These are phyloP conservation scores for Drosophila neonasuta DNA, from an alignment of 2,888 invertebrate genomes.

Conservation along the genomic window DNA sequence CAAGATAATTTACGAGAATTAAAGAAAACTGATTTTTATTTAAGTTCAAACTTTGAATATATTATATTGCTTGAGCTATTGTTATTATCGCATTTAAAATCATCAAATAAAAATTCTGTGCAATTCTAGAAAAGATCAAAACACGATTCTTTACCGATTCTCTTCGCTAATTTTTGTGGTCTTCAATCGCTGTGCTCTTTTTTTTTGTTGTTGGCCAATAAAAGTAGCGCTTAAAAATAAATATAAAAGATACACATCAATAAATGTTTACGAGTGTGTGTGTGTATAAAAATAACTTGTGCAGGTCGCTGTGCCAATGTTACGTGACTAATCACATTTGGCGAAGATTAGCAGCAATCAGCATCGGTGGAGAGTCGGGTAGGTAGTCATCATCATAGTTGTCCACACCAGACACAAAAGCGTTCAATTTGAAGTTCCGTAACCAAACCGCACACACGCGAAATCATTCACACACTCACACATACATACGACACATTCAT, in stretches of 20 bases:
- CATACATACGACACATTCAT: slow-evolving; percentile 9
- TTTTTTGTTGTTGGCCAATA: not conserved
- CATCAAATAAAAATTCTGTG: slow-evolving; percentile 20
- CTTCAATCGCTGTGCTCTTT: slow-evolving; percentile 3
- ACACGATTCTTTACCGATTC: slow-evolving; percentile 42
- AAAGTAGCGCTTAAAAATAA: slow-evolving; percentile 19
- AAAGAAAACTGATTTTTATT: not conserved
- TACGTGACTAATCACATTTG: slow-evolving; percentile 79
- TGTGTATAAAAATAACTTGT: slow-evolving; percentile 18
- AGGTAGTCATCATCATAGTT: slow-evolving; percentile 72
- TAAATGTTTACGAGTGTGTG: not conserved
- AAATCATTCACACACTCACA: slow-evolving; percentile 22
- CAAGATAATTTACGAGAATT: not conserved
- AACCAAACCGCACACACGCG: slow-evolving; percentile 55
- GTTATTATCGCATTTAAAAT: slow-evolving; percentile 16
- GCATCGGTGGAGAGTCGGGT: slow-evolving; percentile 48
- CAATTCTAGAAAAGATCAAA: slow-evolving; percentile 12
- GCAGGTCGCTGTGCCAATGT: slow-evolving; percentile 65
- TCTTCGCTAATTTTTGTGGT: slow-evolving; percentile 21
- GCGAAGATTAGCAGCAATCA: slow-evolving; percentile 75
- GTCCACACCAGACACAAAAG: slow-evolving; percentile 73
- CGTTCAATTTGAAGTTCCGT: slow-evolving; percentile 70
- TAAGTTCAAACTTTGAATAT: too few relatives aligned
- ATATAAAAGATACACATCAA: not conserved
- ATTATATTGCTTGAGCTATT: not conserved